These are phyloP conservation scores for Centropus unirufus DNA, from an alignment of 2,113 vertebrate genomes.

Conservation along the genomic window DNA sequence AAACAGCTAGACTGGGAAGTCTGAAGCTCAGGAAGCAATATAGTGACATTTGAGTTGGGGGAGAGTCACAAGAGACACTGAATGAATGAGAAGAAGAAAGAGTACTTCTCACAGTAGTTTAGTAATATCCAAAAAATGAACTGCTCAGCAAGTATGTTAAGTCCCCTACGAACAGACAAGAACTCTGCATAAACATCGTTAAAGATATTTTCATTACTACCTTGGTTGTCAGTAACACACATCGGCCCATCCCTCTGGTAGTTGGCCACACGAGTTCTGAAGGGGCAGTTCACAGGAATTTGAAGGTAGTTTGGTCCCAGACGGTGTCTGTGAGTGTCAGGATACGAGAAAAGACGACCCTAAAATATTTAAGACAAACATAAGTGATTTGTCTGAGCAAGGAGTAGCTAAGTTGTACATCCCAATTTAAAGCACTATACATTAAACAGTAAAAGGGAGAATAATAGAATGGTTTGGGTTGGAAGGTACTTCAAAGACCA, in stretches of 20 bases:
- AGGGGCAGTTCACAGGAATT: slow-evolving; percentile 96
- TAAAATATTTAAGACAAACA: slow-evolving; percentile 22
- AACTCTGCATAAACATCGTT: fast-evolving
- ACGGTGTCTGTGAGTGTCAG: slow-evolving; percentile 94
- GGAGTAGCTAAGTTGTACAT: too few relatives aligned
- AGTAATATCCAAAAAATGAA: fast-evolving
- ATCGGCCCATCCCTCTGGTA: slow-evolving; percentile 97
- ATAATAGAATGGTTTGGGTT: too few relatives aligned
- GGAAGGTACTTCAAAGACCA: too few relatives aligned
- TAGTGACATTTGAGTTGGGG: background rate
- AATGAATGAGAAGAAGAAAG: background rate
- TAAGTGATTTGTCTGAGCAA: background rate
- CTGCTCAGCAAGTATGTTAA: background rate
- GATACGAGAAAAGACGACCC: slow-evolving; percentile 94
- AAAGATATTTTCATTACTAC: slow-evolving; percentile 52
- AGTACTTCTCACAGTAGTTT: background rate
- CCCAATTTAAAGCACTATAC: background rate
- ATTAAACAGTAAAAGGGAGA: background rate
- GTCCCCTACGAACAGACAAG: background rate
- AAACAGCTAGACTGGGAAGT: background rate
- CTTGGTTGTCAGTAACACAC: slow-evolving; percentile 93
- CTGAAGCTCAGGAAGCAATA: background rate
- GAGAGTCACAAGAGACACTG: background rate
- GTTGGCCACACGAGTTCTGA: slow-evolving; percentile 85
- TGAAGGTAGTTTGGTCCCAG: slow-evolving; percentile 95